phyloP scores from a whole-genome alignment of 2,113 vertebrate genomes.

The Tenrec ecaudatus region DNA sequence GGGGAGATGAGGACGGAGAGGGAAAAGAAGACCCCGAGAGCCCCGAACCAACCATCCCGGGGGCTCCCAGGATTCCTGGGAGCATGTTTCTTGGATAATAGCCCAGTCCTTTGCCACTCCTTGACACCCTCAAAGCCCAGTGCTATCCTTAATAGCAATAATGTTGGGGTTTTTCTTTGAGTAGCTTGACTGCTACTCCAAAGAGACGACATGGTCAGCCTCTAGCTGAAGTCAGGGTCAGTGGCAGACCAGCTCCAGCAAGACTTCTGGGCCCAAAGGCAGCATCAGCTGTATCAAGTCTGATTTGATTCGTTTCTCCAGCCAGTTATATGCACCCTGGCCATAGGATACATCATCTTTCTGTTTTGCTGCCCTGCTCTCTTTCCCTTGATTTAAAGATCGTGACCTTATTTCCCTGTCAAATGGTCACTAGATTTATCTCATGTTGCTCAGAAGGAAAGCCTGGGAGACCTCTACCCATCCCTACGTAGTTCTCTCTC shows the following conservation, averaged over 20 bases:
- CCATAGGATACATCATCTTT: conserved; percentile 83
- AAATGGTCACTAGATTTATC: conserved; percentile 70
- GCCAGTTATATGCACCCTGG: conserved; percentile 81
- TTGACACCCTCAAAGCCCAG: conserved; percentile 31
- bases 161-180: conserved; percentile 38
- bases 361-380: conserved; percentile 79
- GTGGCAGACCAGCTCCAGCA: conserved; percentile 82
- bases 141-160: conserved; percentile 62
- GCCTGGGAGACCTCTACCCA: background rate
- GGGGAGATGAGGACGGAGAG: background rate
- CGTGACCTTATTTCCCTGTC: conserved; percentile 77
- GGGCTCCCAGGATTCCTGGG: background rate
- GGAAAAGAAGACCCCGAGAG: background rate
- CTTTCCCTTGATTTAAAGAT: conserved; percentile 82
- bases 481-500: background rate
- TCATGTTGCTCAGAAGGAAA: conserved; percentile 60
- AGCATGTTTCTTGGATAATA: background rate
- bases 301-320: conserved; percentile 87
- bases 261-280: conserved; percentile 83
- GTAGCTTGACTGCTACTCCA: conserved; percentile 46
- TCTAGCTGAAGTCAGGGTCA: conserved; percentile 80
- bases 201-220: conserved; percentile 79
- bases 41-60: background rate
- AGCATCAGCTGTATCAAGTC: conserved; percentile 86
- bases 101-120: background rate